Evolutionary conservation across 2,113 vertebrate genomes (phyloP), one percentile per base, ranked within the genome.

Genomic region (Platysteira castanea): DNA sequence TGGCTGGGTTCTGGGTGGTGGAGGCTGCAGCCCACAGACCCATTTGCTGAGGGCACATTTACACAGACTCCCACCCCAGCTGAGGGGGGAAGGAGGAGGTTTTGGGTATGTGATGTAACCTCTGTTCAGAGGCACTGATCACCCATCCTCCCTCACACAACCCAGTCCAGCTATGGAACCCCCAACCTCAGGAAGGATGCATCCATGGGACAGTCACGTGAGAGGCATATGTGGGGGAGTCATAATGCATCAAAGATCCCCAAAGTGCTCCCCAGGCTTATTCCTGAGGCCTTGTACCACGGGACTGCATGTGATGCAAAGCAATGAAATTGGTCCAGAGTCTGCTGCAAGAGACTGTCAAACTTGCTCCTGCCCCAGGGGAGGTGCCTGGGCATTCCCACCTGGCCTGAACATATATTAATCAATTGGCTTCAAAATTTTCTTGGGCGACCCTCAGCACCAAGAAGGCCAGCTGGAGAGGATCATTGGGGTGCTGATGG

Each of bases 71-170:
- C 6, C 8, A 12, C 19, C 6, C 4, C 11, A 37, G 0, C 5
- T 0, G 0, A 30, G 15, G 14, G 3, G 15, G 13, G 21, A 76
- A 39, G 21, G n/a, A 39, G n/a, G 21, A 39, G 7, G 56, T 31
- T 59, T 60, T 3, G 1, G 20, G 9, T 30, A n/a, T 24, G 14
- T 50, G 47, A n/a, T 8, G 9, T 47, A 37, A 47, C n/a, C n/a
- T 37, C 27, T 37, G 21, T 16, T 11, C 54, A 37, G 63, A 65
- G n/a, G 15, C 37, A 31, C 15, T 39, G 27, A 76, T 24, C 15
- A 31, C n/a, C 21, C n/a, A 23, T 60, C 35, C 12, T 76, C 56
- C 21, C 21, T 49, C 33, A 20, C 16, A 49, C 27, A 33, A 26
- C 10, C 54, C 12, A 24, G n/a, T 19, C 44, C 27, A 33, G 21